Percentiles rank a stretch among this genome's conserved stretches.
Evolutionary conservation across 1,140 invertebrate genomes (phyloP).

Genomic region (Caenorhabditis elegans): WBcel235 BX284602.5:5892001-5892500

Average conservation of each 20-base stretch:
- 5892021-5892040: neutral
- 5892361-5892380: slow-evolving; percentile 9
- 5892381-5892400: slow-evolving; percentile 24
- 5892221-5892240: neutral
- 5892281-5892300: neutral
- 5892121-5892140: neutral
- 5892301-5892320: slow-evolving; percentile 16
- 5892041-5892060: slow-evolving; percentile 3
- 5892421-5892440: neutral
- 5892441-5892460: neutral
- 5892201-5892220: slow-evolving; percentile 1
- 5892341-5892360: slow-evolving; percentile 12
- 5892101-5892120: slow-evolving; percentile 20
- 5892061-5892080: neutral
- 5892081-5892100: neutral
- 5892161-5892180: neutral
- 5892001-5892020: slow-evolving; percentile 14
- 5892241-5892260: slow-evolving; percentile 20
- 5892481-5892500: neutral
- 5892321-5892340: neutral
- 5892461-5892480: slow-evolving; percentile 6
- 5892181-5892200: neutral
- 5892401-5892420: neutral
- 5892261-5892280: neutral
- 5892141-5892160: neutral